phyloP scores from a whole-genome alignment of 2,888 invertebrate species.

The Drosophila trichaetosa region DNA sequence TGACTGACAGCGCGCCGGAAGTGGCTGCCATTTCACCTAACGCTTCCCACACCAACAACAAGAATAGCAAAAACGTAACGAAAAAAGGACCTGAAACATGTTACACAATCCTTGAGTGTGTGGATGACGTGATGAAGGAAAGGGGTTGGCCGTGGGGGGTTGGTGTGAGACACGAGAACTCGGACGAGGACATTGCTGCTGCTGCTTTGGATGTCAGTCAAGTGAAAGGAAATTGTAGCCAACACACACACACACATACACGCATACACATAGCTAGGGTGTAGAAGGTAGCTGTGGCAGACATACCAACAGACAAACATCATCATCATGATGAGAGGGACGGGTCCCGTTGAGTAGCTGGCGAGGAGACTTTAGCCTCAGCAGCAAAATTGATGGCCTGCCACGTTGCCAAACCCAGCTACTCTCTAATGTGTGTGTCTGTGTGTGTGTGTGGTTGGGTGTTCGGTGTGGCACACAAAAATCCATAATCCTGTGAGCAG shows the following conservation, averaged over 20 bases:
- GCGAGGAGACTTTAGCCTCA: constrained; percentile 21
- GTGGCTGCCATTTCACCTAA: constrained; percentile 63
- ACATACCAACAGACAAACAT: constrained; percentile 77
- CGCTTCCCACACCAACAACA: constrained; percentile 22
- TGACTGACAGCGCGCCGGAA: constrained; percentile 72
- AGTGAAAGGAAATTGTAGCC: constrained; percentile 79
- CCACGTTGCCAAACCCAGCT: constrained; percentile 36
- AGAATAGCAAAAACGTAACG: constrained; percentile 23
- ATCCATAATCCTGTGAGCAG: constrained; percentile 73
- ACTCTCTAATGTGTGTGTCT: constrained; percentile 3
- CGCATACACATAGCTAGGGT: constrained; percentile 16
- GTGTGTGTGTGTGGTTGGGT: constrained; percentile 21
- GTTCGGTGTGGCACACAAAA: constrained; percentile 57
- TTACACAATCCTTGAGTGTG: constrained; percentile 76
- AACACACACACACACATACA: constrained; percentile 42
- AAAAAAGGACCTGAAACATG: constrained; percentile 64
- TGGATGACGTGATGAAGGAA: constrained; percentile 6
- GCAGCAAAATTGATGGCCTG: constrained; percentile 71
- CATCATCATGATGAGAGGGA: constrained; percentile 51
- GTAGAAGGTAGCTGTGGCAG: constrained; percentile 46
- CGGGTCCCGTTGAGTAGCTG: constrained; percentile 25
- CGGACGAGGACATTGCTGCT: constrained; percentile 56
- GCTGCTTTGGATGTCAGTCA: constrained; percentile 75
- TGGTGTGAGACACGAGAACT: constrained; percentile 23
- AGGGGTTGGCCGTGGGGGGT: background rate